phyloP scores from a whole-genome alignment of 2,113 vertebrate genomes.

The Miniopterus natalensis region DNA sequence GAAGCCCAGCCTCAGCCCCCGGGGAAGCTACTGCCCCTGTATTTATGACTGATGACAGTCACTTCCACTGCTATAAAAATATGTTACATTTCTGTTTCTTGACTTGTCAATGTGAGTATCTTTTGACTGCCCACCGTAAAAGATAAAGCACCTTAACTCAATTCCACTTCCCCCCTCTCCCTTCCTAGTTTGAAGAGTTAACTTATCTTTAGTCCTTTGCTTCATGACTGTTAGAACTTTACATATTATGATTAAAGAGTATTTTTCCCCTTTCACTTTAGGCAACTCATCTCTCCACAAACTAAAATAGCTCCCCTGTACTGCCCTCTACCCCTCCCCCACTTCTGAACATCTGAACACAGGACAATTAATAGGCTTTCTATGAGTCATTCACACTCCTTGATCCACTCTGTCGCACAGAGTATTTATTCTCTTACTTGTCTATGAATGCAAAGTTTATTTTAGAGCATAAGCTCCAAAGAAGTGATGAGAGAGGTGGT shows the following conservation, averaged over 20 bases:
- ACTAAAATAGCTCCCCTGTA: neutral
- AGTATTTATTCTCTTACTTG: neutral
- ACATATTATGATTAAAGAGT: neutral
- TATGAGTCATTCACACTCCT: neutral
- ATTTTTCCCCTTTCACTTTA: slow-evolving; percentile 19
- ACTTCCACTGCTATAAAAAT: neutral
- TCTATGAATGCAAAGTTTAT: neutral
- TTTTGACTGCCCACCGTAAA: neutral
- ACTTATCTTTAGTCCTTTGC: slow-evolving; percentile 19
- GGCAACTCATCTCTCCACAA: neutral
- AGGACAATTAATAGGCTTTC: neutral
- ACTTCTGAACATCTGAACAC: neutral
- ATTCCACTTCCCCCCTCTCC: neutral
- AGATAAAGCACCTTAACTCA: neutral
- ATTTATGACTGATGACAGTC: neutral
- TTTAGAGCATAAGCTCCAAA: neutral
- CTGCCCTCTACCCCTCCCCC: neutral
- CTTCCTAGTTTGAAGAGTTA: slow-evolving; percentile 21
- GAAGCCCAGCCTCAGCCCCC: neutral
- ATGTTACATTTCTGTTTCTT: neutral
- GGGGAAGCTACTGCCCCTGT: neutral
- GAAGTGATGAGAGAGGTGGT: neutral
- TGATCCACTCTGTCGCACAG: neutral
- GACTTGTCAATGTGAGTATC: neutral
- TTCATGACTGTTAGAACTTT: slow-evolving; percentile 39